Base-by-base conservation (phyloP, 2,797 vertebrate species). In the Tadarida brasiliensis region DNA sequence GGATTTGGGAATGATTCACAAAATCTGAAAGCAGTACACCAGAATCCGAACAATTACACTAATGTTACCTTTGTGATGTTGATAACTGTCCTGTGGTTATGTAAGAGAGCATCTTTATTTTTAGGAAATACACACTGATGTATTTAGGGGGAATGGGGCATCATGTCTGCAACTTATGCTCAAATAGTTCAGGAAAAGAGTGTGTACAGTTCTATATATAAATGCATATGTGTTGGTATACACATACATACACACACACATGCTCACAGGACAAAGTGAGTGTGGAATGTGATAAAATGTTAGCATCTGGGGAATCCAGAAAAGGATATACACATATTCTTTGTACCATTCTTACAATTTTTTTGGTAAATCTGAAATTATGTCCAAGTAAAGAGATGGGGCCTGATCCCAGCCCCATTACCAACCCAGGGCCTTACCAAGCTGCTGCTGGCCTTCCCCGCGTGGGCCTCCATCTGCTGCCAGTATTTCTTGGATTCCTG, bases 401-500 rank as follows among this genome's bases (percentile, higher is more conserved):
- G 77, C 4, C 56, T 4, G 2, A 16, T 22, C 39, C 44, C 30
- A 14, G 7, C 17, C 65, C 7, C 11, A 3, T 0, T 0, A 22
- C 73, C 44, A 15, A 2, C 28, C 73, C 7, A 11, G 61, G 88
- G 44, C 68, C 97, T 98, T 94, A 99, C 98, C 98, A 97, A 82
- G 56, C 96, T 97, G 96, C 97, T 98, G 97, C 97, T 98, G 98
- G 97, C 99, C 98, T 98, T 99, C 98, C 94, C 98, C 92, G 98
- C 80, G 96, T 99, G 99, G 97, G 99, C 98, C 87, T 99, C 99
- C 98, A 99, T 98, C 97, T 99, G 98, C 96, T 99, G 99, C 99
- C 99, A 99, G 98, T 99, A 99, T 96, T 99, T 99, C 98, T 99
- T 99, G 17, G 99, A 99, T 97, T 99, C 99, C 97, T 99, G 99